phyloP scores from a whole-genome alignment of 2,113 vertebrate genomes.

The Poicephalus meyeri region DNA sequence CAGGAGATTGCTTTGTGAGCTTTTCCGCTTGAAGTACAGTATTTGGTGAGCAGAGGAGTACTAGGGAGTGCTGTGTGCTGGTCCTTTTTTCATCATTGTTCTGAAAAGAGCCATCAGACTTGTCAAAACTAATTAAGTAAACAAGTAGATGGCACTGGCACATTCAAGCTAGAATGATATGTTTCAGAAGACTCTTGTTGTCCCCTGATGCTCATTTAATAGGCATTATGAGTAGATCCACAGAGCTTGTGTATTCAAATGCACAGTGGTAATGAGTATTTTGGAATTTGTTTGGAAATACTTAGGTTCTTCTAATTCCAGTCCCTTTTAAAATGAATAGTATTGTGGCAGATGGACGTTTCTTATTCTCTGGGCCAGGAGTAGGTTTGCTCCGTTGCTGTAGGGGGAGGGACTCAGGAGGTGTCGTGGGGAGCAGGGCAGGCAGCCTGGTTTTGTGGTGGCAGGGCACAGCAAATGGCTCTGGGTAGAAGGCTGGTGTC shows the following conservation, averaged over 20 bases:
- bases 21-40: background rate
- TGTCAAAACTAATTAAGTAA: conserved; percentile 55
- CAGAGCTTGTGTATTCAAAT: background rate
- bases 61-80: background rate
- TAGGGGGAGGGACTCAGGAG: background rate
- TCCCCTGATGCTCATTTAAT: background rate
- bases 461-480: background rate
- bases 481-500: background rate
- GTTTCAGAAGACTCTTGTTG: conserved; percentile 2
- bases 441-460: background rate
- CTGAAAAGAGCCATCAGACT: conserved; percentile 22
- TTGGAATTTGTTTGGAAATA: background rate
- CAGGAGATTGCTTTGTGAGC: background rate
- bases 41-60: background rate
- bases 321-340: background rate
- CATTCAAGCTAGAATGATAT: background rate
- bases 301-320: background rate
- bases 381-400: background rate
- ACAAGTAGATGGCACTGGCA: background rate
- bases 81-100: background rate
- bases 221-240: background rate
- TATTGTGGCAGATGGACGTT: background rate
- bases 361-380: background rate
- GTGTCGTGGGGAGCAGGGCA: background rate
- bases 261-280: background rate